Percentiles rank a stretch among this genome's conserved stretches.
Evolutionary conservation across 2,113 vertebrate species (phyloP).

Genomic region (Petrocephalus zakoni): DNA sequence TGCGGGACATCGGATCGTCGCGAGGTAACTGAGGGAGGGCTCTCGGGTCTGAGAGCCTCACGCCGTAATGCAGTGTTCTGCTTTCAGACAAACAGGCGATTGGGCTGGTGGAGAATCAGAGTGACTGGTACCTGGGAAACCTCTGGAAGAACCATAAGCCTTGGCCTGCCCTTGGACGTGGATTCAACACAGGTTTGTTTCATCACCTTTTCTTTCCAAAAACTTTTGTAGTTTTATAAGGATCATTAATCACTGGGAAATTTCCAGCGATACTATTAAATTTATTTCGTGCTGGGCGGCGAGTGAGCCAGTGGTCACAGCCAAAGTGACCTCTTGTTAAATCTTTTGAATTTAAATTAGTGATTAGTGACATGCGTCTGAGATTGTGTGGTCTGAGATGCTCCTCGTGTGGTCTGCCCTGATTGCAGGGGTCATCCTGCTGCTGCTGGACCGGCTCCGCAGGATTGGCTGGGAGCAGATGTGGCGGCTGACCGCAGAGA

Average conservation of each 20-base stretch:
- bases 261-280: not conserved
- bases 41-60: not conserved
- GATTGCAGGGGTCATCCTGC: conserved; percentile 79
- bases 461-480: conserved; percentile 83
- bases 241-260: not conserved
- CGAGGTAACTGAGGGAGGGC: not conserved
- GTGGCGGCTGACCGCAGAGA: conserved; percentile 79
- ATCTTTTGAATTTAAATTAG: not conserved
- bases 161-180: conserved; percentile 87
- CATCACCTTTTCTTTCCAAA: not conserved
- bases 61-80: not conserved
- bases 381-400: not conserved
- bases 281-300: not conserved
- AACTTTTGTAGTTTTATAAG: not conserved
- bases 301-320: not conserved
- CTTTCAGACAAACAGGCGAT: conserved; percentile 81
- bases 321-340: not conserved
- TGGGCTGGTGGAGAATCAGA: conserved; percentile 94
- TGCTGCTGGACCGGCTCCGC: conserved; percentile 77
- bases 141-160: conserved; percentile 95
- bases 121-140: conserved; percentile 91
- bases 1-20: conserved; percentile 37
- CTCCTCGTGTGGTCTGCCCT: not conserved
- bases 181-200: conserved; percentile 87
- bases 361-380: not conserved